Base-by-base conservation (phyloP, 2,888 invertebrate genomes). In the Alviniconcha strummeri region DNA sequence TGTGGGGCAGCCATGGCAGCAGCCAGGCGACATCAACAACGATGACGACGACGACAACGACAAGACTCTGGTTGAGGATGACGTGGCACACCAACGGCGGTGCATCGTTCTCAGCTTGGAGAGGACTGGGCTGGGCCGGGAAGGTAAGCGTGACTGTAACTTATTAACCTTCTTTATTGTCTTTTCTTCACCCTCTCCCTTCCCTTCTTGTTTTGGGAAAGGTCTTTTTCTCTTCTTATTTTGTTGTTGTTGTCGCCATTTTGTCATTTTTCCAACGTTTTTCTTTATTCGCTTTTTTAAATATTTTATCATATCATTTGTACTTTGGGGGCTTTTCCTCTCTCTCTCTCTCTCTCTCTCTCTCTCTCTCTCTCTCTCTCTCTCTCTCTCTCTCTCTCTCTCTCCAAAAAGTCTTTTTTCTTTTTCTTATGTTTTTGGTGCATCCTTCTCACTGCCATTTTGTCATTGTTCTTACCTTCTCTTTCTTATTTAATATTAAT, bases 81-180 rank as follows among this genome's bases (percentile, higher is more conserved):
- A 57, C 11, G 52, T 17, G 17, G 69, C 19, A 11, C n/a, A 54
- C 5, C 71, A 56, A 4, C 36, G 56, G 6, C 72, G 81, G 1
- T 81, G 81, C 81, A 75, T 81, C 52, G 64, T 81, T 17, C 64
- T 81, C n/a, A 75, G 75, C 36, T 7, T 81, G 15, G 81, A 81
- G 72, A 74, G 75, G 57, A 74, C 36, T 9, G 19, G 56, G 6
- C 64, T 75, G 17, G 15, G 75, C 2, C 75, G 64, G 56, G 81
- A 81, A 81, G 74, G 81, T 81, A 81, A 4, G 60, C 60, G 4
- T 36, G 36, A 36, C 36, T 36, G 36, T 36, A 36, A 36, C 3
- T 36, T 0, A 36, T 52, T 72, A 36, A 69, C 17, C 6, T 36
- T 5, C 36, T 72, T 72, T 11, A 52, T 19, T 72, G 11, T 6